Base-by-base conservation (phyloP, 2,888 invertebrate genomes). In the Cheilosia variabilis region DNA sequence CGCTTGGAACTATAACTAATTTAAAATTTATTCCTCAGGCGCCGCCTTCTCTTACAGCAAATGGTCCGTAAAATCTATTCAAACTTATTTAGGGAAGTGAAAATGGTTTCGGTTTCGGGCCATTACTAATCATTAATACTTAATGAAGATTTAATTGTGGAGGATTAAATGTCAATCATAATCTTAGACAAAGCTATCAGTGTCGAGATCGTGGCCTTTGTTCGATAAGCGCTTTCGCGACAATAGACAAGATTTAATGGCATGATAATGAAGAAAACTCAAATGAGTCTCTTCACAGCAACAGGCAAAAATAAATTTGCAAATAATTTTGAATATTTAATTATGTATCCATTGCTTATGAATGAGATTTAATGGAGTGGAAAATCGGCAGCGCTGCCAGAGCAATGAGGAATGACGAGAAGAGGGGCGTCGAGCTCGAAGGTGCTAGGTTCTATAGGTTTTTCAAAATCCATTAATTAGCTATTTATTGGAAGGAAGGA, bases 71-170 rank as follows among this genome's bases (percentile, higher is more conserved):
- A 53, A n/a, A 52, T 22, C 53, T 53, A 27, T 45, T 9, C 6
- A 41, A 43, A 27, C 6, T 53, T 62, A 52, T 62, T 10, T 24
- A 41, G 4, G 47, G n/a, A 31, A 62, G 7, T 43, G 27, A 27
- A 22, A 60, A 62, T 22, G 9, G 31, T 34, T 62, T 19, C 31
- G 31, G 53, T 43, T 45, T n/a, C 7, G 2, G 4, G 50, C 58
- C 22, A 65, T 24, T 27, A 7, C 13, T 31, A 31, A 66, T 55
- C 53, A 55, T 71, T 66, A 41, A 6, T 53, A 31, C 55, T 68
- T 68, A 72, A 78, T 62, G 52, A 68, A 68, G 78, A 78, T 78
- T 83, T 83, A 83, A 83, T 83, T 78, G 83, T 31, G 72, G 57
- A 41, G 58, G 75, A 58, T 65, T 57, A 69, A 79, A 27, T 68